Evolutionary conservation across 2,113 vertebrate genomes (phyloP), one percentile per base, ranked within the genome.

Genomic region (Amazona vittata): DNA sequence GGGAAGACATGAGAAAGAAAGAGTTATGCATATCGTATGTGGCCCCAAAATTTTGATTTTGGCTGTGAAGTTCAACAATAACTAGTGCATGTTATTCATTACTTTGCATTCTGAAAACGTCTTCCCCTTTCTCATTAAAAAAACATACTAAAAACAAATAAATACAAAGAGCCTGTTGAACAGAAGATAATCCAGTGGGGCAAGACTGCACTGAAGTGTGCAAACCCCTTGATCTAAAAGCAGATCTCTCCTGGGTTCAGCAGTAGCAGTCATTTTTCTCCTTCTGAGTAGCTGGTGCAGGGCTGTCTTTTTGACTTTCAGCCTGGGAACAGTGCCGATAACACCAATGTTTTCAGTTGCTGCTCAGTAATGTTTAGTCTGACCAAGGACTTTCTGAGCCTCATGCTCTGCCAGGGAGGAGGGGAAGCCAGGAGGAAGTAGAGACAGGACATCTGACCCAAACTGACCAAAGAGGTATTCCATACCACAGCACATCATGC

Each of bases 21-120:
- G 15, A 55, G 26, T 18, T 44, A 47, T 6, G 9, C 6, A 21
- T 14, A 21, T 3, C 5, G 9, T n/a, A 59, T 0, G 0, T 10
- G 9, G 35, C 52, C 50, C 22, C 5, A 52, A 28, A 35, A 35
- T 5, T 53, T 11, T 28, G 28, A 43, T 59, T 67, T 62, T 47
- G 21, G 11, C 16, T 50, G 6, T 50, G 64, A 13, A 35, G 26
- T 14, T 86, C 64, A 94, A 55, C 16, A 83, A 77, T 12, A 88
- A 31, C 5, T 37, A 68, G 4, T 41, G 15, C 6, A 17, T 24
- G 4, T 65, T 77, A 69, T 35, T 80, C 39, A 44, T 33, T 18
- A 24, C 10, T 14, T 81, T 44, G 9, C 26, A 69, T 8, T 64
- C 52, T 52, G 44, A 60, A 89, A 64, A 83, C 8, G 5, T 71